phyloP scores from a whole-genome alignment of 2,888 invertebrate genomes.

The Sericinus montela region DNA sequence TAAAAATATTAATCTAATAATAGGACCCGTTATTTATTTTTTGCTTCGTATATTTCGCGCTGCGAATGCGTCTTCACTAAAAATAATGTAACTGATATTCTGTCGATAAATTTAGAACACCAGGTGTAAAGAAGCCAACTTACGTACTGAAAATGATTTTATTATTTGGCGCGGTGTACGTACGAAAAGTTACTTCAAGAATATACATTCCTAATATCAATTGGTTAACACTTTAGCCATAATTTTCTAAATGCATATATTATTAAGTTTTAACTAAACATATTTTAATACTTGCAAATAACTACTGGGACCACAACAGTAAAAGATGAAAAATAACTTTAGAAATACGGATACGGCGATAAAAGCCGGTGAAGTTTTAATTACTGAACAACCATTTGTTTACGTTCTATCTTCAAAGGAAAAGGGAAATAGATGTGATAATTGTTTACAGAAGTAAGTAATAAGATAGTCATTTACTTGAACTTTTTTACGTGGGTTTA shows the following conservation, averaged over 20 bases:
- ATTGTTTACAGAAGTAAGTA: slow-evolving; percentile 85
- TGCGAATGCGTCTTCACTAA: slow-evolving; percentile 54
- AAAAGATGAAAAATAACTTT: slow-evolving; percentile 66
- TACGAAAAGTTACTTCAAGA: background rate
- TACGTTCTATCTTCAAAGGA: slow-evolving; percentile 85
- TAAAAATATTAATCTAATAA: too few relatives aligned
- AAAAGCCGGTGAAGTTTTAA: slow-evolving; percentile 82
- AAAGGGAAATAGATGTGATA: slow-evolving; percentile 85
- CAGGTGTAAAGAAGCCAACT: slow-evolving; percentile 61
- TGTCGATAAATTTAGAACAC: slow-evolving; percentile 55
- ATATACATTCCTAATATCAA: slow-evolving; percentile 50
- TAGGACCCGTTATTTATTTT: slow-evolving; percentile 56
- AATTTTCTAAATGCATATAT: too few relatives aligned
- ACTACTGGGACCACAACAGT: too few relatives aligned
- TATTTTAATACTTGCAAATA: too few relatives aligned
- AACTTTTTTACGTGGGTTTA: too few relatives aligned
- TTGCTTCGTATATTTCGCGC: slow-evolving; percentile 39
- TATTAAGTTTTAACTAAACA: too few relatives aligned
- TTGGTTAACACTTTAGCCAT: too few relatives aligned
- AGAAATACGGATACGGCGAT: slow-evolving; percentile 58
- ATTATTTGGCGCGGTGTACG: slow-evolving; percentile 27
- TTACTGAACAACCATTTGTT: slow-evolving; percentile 87
- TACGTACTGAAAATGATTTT: slow-evolving; percentile 50
- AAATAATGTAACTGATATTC: slow-evolving; percentile 68
- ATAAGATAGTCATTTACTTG: too few relatives aligned